A percentile compares a stretch with the other conserved stretches of the same genome.
Conservation (phyloP, 2,888 invertebrate genomes). For the Steinernema carpocapsae region DNA sequence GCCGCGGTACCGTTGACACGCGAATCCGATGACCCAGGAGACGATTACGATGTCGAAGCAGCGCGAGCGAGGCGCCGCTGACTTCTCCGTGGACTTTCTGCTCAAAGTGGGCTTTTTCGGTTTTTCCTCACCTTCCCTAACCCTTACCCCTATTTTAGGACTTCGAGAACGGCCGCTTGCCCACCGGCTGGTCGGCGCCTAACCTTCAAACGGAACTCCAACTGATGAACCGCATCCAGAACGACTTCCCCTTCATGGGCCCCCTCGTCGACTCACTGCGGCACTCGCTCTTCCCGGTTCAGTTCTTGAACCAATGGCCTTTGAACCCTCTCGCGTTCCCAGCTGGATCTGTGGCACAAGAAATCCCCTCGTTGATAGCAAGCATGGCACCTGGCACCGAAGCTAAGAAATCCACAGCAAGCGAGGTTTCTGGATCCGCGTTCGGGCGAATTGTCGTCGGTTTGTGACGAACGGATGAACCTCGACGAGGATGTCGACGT, state of each 20-base stretch:
- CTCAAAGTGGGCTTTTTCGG: conserved; percentile 20
- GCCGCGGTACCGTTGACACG: conserved; percentile 29
- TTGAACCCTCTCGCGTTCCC: conserved; percentile 25
- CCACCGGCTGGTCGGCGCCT: conserved; percentile 20
- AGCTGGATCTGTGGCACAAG: background rate
- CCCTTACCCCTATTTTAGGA: background rate
- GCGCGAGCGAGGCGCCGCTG: background rate
- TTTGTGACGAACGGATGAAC: background rate
- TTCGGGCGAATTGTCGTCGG: background rate
- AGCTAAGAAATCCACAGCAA: background rate
- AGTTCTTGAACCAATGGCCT: conserved; percentile 16
- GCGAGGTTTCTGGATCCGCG: conserved; percentile 18
- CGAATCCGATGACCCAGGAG: background rate
- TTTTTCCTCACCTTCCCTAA: background rate
- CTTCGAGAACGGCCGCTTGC: conserved; percentile 30
- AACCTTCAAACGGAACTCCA: conserved; percentile 27
- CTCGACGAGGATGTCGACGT: conserved; percentile 28
- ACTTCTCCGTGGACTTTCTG: conserved; percentile 24
- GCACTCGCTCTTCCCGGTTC: conserved; percentile 29
- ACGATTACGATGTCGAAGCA: conserved; percentile 5
- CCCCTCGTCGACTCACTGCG: conserved; percentile 27
- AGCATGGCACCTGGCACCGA: background rate
- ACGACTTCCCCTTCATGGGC: conserved; percentile 26
- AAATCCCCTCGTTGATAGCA: background rate
- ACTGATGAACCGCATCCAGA: conserved; percentile 30